These are phyloP conservation scores for Meles meles DNA, from an alignment of 2,113 vertebrate species.

Conservation along the genomic window DNA sequence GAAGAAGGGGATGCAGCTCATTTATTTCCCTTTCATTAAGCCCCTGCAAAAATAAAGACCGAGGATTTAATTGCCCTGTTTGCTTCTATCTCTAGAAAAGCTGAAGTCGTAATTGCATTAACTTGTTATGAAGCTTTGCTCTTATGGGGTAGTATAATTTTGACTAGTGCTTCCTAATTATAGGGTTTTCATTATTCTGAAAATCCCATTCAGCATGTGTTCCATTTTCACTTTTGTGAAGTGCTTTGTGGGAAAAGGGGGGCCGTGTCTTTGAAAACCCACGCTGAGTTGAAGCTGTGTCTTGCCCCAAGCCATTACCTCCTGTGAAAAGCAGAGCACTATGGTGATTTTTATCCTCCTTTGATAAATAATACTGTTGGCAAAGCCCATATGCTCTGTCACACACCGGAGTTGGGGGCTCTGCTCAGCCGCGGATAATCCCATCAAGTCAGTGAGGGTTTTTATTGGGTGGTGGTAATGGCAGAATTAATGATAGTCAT, in stretches of 20 bases:
- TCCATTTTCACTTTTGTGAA: slow-evolving; percentile 49
- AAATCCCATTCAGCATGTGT: slow-evolving; percentile 38
- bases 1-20: neutral
- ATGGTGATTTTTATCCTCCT: slow-evolving; percentile 33
- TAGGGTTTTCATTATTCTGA: slow-evolving; percentile 52
- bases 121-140: slow-evolving; percentile 41
- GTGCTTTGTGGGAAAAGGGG: neutral
- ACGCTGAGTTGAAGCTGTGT: neutral
- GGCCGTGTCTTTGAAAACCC: slow-evolving; percentile 24
- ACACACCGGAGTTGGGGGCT: neutral
- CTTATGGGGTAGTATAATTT: slow-evolving; percentile 37
- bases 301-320: slow-evolving; percentile 15
- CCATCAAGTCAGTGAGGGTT: neutral
- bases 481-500: slow-evolving; percentile 11
- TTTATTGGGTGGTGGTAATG: slow-evolving; percentile 13
- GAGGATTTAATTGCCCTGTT: slow-evolving; percentile 26
- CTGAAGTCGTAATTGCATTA: slow-evolving; percentile 52
- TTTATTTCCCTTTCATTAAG: slow-evolving; percentile 33
- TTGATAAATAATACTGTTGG: slow-evolving; percentile 55
- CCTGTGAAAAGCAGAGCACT: slow-evolving; percentile 41
- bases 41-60: slow-evolving; percentile 2
- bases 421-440: neutral
- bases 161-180: slow-evolving; percentile 46
- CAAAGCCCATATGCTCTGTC: slow-evolving; percentile 45
- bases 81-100: slow-evolving; percentile 35